Conservation (phyloP, 2,888 invertebrate species). For the Hydrotaea cyrtoneurina region DNA sequence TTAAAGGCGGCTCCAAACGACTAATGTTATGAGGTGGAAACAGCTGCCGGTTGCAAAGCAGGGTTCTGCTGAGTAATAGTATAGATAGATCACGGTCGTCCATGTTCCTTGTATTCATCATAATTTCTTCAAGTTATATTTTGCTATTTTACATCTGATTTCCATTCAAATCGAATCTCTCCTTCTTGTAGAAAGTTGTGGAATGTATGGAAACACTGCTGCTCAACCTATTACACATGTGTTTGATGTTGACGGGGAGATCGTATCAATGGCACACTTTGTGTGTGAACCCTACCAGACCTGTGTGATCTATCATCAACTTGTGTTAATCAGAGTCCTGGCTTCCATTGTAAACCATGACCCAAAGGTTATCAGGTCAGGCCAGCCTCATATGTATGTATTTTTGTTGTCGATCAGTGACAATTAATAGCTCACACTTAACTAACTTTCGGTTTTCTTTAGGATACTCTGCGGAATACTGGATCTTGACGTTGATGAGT, state of each 20-base stretch:
- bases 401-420: too few relatives aligned
- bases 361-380: constrained; percentile 88
- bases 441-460: constrained; percentile 69
- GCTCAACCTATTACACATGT: constrained; percentile 89
- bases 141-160: constrained; percentile 63
- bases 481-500: constrained; percentile 93
- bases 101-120: too few relatives aligned
- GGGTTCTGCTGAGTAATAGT: too few relatives aligned
- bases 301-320: constrained; percentile 88
- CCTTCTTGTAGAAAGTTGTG: constrained; percentile 81
- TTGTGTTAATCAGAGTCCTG: constrained; percentile 89
- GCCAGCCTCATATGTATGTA: constrained; percentile 75
- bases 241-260: constrained; percentile 88
- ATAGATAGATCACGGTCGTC: too few relatives aligned
- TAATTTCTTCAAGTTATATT: too few relatives aligned
- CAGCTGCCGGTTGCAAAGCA: too few relatives aligned
- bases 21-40: too few relatives aligned
- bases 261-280: constrained; percentile 87
- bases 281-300: constrained; percentile 91
- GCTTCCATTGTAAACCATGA: constrained; percentile 94
- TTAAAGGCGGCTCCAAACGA: too few relatives aligned
- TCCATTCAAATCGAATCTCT: too few relatives aligned
- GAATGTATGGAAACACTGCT: constrained; percentile 84
- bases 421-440: too few relatives aligned
- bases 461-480: constrained; percentile 87